These are phyloP conservation scores for Lontra canadensis DNA, from an alignment of 2,113 vertebrate species.

Conservation along the genomic window DNA sequence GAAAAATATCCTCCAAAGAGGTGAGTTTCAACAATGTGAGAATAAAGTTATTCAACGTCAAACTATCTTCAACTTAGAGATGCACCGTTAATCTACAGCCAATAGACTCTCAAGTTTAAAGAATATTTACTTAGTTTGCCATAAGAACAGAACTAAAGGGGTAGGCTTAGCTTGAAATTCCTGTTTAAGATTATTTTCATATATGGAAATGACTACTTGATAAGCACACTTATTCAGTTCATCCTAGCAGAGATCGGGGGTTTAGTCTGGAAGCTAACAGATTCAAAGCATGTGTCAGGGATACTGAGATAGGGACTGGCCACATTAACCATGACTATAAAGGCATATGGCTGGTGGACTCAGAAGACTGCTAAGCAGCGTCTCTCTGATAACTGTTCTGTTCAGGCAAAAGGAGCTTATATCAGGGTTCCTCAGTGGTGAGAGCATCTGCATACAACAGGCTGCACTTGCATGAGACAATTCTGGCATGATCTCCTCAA, in stretches of 20 bases:
- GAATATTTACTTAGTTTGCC: not conserved
- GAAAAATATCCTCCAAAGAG: not conserved
- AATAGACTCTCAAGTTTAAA: not conserved
- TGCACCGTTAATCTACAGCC: not conserved
- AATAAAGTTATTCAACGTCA: not conserved
- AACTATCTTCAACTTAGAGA: not conserved
- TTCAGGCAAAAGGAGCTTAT: not conserved
- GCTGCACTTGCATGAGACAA: not conserved
- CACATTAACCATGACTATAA: not conserved
- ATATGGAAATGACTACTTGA: not conserved
- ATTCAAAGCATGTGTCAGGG: not conserved
- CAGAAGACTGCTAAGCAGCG: not conserved
- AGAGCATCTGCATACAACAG: not conserved
- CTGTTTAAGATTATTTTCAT: not conserved
- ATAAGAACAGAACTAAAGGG: not conserved
- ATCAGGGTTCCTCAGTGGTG: not conserved
- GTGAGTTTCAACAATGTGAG: not conserved
- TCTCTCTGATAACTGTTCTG: not conserved
- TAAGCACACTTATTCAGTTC: not conserved
- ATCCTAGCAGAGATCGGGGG: not conserved
- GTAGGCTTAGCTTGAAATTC: not conserved
- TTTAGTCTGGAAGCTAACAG: not conserved
- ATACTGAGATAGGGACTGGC: not conserved
- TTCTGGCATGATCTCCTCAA: not conserved
- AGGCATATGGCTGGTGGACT: not conserved